Evolutionary conservation across 2,888 invertebrate genomes (phyloP).

Genomic region (Nemotelus pantherinus): DNA sequence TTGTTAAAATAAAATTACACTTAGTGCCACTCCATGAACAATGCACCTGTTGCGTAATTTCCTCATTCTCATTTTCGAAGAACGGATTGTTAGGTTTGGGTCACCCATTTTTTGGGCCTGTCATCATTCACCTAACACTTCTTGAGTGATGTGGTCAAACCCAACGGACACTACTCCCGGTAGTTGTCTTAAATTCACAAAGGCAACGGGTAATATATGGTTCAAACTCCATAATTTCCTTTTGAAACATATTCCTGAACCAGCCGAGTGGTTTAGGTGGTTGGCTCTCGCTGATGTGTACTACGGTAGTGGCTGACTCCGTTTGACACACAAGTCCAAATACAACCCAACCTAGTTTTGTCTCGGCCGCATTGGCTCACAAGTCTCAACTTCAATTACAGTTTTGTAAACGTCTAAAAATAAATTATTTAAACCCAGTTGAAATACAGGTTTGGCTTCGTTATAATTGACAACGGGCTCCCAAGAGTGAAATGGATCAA

Average conservation of each 20-base stretch:
- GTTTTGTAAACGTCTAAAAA: background rate
- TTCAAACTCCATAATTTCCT: background rate
- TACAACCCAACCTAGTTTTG: conserved; percentile 14
- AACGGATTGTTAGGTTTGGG: no score
- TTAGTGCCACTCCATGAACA: no score
- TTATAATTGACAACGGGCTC: conserved; percentile 18
- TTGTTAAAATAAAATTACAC: no score
- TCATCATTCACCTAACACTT: no score
- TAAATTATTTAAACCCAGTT: background rate
- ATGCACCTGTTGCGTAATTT: no score
- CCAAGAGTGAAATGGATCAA: conserved; percentile 47
- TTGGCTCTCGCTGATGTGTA: background rate
- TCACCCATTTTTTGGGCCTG: no score
- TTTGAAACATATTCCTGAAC: background rate
- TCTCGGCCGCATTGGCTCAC: background rate
- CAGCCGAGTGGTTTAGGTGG: background rate
- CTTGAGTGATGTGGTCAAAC: no score
- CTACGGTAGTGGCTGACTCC: background rate
- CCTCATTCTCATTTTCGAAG: no score
- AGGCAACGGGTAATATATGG: no score
- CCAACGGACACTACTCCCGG: no score
- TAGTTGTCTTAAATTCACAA: no score
- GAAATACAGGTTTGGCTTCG: no score
- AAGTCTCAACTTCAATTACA: background rate
- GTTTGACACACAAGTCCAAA: conserved; percentile 10